Base-by-base conservation (phyloP, 1,140 invertebrate species). In the Ericerus pela region DNA sequence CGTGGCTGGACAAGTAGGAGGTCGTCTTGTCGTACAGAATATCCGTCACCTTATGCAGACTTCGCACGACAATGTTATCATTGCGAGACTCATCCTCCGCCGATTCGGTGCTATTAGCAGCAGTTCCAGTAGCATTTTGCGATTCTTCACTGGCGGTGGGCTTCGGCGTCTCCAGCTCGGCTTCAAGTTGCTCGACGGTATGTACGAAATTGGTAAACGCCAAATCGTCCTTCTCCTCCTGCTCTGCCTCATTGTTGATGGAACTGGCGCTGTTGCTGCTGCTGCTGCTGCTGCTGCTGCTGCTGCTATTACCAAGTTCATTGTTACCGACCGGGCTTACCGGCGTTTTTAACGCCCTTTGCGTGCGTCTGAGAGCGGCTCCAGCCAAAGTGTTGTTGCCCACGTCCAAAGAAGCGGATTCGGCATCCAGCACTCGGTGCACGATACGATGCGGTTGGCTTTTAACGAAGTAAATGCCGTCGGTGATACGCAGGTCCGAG, bases 1-100 rank as follows among this genome's bases (percentile, higher is more conserved):
- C 80, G 58, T 85, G 79, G 0, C 81, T 84, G 67, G 83, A 79
- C 1, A 85, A 68, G 63, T 87, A 88, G 59, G 79, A 78, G 0
- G 82, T 69, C 0, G 77, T 75, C 65, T 80, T 81, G 31, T 76
- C 75, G 60, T 80, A 77, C 1, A 87, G 64, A 0, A 81, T 77
- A 58, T 77, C 75, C 5, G 81, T 79, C 4, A 86, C 53, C 26
- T 53, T 53, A 18, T 30, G 33, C 29, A 31, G n/a, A 12, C 28
- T 31, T 54, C 11, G 22, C 14, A 31, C 22, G 18, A 33, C 30
- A 22, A 24, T 29, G n/a, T 22, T 36, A 14, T 54, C 53, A 20
- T 24, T 3, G 1, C n/a, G 8, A 2, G 29, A 20, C 16, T 36
- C 33, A 2, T 54, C 53, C n/a, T 54, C 29, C 27, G 22, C 5